Conservation (phyloP, 2,113 vertebrate genomes). For the Nymphicus hollandicus region DNA sequence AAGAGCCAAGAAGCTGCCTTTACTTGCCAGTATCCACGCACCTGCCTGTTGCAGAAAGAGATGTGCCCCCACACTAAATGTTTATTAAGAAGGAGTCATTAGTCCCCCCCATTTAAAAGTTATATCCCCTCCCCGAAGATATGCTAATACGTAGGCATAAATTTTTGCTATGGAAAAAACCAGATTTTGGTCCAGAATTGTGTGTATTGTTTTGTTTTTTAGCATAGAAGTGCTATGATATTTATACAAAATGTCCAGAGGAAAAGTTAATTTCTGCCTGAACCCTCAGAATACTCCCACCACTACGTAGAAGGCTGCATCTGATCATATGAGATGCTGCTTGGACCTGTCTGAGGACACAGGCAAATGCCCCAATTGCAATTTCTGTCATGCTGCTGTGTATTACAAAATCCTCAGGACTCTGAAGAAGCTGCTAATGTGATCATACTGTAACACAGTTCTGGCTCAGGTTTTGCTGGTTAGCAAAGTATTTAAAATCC, state of each 20-base stretch:
- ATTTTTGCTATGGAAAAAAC: background rate
- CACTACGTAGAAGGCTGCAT: background rate
- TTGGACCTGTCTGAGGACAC: background rate
- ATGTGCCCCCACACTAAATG: no score
- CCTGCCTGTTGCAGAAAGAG: background rate
- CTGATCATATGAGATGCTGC: background rate
- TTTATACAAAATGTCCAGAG: background rate
- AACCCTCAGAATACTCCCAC: background rate
- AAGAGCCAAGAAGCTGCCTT: background rate
- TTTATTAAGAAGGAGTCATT: background rate
- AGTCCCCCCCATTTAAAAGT: background rate
- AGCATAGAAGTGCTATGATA: background rate
- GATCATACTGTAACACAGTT: background rate
- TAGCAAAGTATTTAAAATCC: background rate
- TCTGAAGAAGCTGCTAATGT: background rate
- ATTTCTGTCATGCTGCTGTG: background rate
- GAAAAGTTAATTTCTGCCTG: background rate
- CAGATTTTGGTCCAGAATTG: background rate
- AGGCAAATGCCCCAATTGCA: background rate
- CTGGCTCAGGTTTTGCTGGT: background rate
- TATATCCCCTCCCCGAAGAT: background rate
- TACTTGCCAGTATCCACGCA: background rate
- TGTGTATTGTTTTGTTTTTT: background rate
- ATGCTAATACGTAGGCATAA: background rate
- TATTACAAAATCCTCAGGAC: background rate